A percentile compares a stretch with the other conserved stretches of the same genome.
Conservation (phyloP, 1,140 invertebrate genomes). For the Coboldia fuscipes region DNA sequence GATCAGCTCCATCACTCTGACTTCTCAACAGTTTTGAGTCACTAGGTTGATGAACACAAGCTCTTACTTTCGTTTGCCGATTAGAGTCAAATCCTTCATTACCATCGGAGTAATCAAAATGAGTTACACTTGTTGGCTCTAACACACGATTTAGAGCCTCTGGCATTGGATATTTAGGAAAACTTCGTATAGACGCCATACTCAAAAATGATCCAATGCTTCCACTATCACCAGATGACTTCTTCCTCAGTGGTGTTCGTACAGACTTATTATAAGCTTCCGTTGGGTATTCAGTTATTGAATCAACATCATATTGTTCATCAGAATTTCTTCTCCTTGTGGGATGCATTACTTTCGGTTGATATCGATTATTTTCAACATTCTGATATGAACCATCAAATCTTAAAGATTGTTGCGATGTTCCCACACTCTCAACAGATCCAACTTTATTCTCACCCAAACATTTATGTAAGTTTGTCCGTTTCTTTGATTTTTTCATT, state of each 20-base stretch:
- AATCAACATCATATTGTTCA: too few relatives aligned
- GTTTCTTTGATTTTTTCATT: conserved; percentile 10
- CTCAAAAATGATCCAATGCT: conserved; percentile 31
- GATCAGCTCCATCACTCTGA: conserved; percentile 31
- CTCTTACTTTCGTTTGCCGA: background rate
- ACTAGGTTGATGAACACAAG: conserved; percentile 1
- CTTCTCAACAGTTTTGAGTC: background rate
- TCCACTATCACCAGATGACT: conserved; percentile 15
- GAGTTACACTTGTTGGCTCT: conserved; percentile 43
- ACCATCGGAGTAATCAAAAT: conserved; percentile 35
- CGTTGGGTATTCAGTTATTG: conserved; percentile 4
- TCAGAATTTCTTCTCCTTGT: too few relatives aligned
- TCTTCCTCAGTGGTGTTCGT: conserved; percentile 9
- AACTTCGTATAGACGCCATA: conserved; percentile 59
- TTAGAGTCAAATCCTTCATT: conserved; percentile 5
- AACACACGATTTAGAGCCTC: conserved; percentile 56
- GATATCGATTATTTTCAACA: too few relatives aligned
- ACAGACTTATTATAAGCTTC: conserved; percentile 19
- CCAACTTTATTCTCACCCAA: conserved; percentile 18
- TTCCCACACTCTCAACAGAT: conserved; percentile 16
- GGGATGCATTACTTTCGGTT: too few relatives aligned
- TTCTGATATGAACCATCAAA: too few relatives aligned
- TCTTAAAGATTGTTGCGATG: too few relatives aligned
- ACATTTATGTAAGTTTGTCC: conserved; percentile 14
- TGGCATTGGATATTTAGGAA: conserved; percentile 30